Conservation (phyloP, 2,888 invertebrate species). For the Acleris literana region DNA sequence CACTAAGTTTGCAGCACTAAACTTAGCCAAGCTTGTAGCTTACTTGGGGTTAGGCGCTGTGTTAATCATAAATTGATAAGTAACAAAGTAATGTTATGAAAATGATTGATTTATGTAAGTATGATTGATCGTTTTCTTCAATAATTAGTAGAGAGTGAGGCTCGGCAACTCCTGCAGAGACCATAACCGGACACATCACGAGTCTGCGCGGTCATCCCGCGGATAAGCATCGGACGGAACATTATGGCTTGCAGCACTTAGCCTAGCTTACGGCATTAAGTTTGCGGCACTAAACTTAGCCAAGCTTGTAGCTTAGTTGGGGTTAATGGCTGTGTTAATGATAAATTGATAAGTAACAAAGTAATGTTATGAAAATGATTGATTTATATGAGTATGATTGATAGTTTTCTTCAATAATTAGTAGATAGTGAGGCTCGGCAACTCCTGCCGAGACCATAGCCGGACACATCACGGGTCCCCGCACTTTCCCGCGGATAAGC, state of each 20-base stretch:
- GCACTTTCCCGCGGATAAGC: slow-evolving; percentile 64
- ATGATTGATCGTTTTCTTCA: slow-evolving; percentile 71
- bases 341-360: too few relatives aligned
- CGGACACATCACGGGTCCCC: slow-evolving; percentile 65
- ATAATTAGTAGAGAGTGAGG: slow-evolving; percentile 75
- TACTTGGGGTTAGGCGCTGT: too few relatives aligned
- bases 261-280: neutral
- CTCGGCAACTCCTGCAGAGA: slow-evolving; percentile 75
- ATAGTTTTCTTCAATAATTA: slow-evolving; percentile 73
- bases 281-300: slow-evolving; percentile 1
- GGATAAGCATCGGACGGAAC: slow-evolving; percentile 71
- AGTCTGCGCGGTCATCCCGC: slow-evolving; percentile 64
- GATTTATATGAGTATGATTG: slow-evolving; percentile 51
- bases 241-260: slow-evolving; percentile 44
- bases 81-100: too few relatives aligned
- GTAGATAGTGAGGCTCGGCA: slow-evolving; percentile 74
- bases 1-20: slow-evolving; percentile 7
- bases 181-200: slow-evolving; percentile 67
- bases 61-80: too few relatives aligned
- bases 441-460: slow-evolving; percentile 73
- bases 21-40: too few relatives aligned
- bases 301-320: too few relatives aligned
- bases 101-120: neutral
- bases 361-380: too few relatives aligned
- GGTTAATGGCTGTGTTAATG: too few relatives aligned